Evolutionary conservation across 2,888 invertebrate species (phyloP), one percentile per base, ranked within the genome.

Genomic region (Rotaria sp.): DNA sequence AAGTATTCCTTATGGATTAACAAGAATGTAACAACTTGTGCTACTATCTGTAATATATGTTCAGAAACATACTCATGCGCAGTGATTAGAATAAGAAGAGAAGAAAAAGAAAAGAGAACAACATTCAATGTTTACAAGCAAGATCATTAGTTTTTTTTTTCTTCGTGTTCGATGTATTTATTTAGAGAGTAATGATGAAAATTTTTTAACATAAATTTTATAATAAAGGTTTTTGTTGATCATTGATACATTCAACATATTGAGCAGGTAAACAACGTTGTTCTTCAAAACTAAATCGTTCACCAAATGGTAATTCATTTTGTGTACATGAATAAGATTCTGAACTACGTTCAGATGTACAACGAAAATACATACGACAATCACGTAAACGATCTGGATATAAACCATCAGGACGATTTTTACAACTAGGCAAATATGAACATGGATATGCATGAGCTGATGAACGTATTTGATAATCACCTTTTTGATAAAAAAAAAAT

Each of bases 221-320:
- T 21, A 21, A 21, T 0, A 67, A 35, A 30, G 35, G 67, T 67
- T 67, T 67, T 67, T 67, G 67, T 67, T 67, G 35, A 67, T 67
- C 67, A 67, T 67, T 67, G 35, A 38, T n/a, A 45, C 80, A 80
- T 45, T 80, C 80, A n/a, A 80, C 80, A 45, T 45, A 10, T 41
- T 80, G 41, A 26, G 80, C 80, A 1, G 80, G 80, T 45, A 80
- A 10, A 45, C 80, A 80, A 15, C 45, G 41, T 80, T 80, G 80
- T n/a, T 80, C 13, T 80, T 80, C 80, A 15, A 80, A n/a, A 80
- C 80, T 80, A 80, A 80, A 80, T 45, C 80, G 80, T 80, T 80
- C 80, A n/a, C 80, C 80, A 10, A 80, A 80, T 41, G 80, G 80
- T 80, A 45, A 45, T n/a, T 2, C 26, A 26, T 80, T 11, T 45